These are phyloP conservation scores for Eurois occulta DNA, from an alignment of 2,888 invertebrate genomes.

Conservation along the genomic window DNA sequence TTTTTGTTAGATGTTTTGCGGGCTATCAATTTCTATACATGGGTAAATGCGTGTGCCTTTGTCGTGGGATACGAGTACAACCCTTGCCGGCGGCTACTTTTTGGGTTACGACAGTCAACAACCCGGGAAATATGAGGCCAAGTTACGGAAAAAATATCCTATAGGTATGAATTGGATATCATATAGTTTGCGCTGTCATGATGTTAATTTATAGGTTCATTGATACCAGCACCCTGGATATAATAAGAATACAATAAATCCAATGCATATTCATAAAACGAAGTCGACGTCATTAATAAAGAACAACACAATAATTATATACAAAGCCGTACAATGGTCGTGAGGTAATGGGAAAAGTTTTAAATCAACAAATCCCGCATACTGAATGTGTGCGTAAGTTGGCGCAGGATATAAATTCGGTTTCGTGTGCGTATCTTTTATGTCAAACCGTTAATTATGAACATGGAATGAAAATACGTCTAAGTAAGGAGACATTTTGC, in stretches of 20 bases:
- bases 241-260: constrained; percentile 47
- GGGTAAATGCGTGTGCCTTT: constrained; percentile 64
- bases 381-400: constrained; percentile 51
- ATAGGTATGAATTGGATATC: constrained; percentile 21
- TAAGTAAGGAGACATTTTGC: constrained; percentile 40
- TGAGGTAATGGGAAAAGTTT: constrained; percentile 74
- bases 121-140: constrained; percentile 65
- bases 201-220: constrained; percentile 9
- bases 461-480: constrained; percentile 49
- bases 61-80: constrained; percentile 68
- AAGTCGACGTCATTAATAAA: constrained; percentile 56
- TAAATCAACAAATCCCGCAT: constrained; percentile 70
- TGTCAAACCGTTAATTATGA: constrained; percentile 50
- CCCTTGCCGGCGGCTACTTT: constrained; percentile 68
- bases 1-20: constrained; percentile 49
- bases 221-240: constrained; percentile 2
- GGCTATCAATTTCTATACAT: constrained; percentile 52
- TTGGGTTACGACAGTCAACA: constrained; percentile 67
- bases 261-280: constrained; percentile 53
- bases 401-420: constrained; percentile 62
- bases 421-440: constrained; percentile 53
- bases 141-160: constrained; percentile 45
- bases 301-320: constrained; percentile 58
- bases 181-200: background rate
- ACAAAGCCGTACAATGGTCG: constrained; percentile 61